These are phyloP conservation scores for Pasiphila rectangulata DNA, from an alignment of 2,888 invertebrate genomes.

Conservation along the genomic window DNA sequence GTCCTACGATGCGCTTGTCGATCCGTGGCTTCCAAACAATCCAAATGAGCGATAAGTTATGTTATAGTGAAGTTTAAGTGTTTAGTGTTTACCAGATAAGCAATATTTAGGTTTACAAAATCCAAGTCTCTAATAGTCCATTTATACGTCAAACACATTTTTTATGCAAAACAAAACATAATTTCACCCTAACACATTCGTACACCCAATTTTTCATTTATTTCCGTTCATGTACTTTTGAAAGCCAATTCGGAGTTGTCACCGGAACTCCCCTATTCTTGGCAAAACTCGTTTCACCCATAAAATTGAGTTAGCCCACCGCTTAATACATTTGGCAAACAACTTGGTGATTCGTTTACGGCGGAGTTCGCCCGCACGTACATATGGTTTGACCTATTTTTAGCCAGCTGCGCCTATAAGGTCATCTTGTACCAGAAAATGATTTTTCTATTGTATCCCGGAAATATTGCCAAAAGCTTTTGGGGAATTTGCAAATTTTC, in stretches of 20 bases:
- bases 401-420: conserved; percentile 11
- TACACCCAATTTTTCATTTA: conserved; percentile 22
- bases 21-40: no score
- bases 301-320: conserved; percentile 65
- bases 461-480: conserved; percentile 3
- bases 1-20: no score
- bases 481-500: conserved; percentile 2
- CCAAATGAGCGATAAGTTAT: no score
- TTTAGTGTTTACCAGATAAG: no score
- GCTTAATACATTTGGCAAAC: conserved; percentile 67
- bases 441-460: conserved; percentile 1
- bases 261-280: conserved; percentile 23
- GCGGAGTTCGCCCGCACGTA: conserved; percentile 13
- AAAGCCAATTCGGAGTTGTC: conserved; percentile 28
- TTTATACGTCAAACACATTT: no score
- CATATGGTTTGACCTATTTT: conserved; percentile 28
- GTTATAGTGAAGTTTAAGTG: no score
- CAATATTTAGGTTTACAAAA: no score
- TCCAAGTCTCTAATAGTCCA: no score
- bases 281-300: conserved; percentile 53
- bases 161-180: background rate
- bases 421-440: conserved; percentile 6
- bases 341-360: conserved; percentile 37
- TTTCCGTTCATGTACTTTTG: conserved; percentile 27
- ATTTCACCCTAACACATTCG: conserved; percentile 12